Base-by-base conservation (phyloP, 1,140 invertebrate genomes). In the Drosophila pachea region DNA sequence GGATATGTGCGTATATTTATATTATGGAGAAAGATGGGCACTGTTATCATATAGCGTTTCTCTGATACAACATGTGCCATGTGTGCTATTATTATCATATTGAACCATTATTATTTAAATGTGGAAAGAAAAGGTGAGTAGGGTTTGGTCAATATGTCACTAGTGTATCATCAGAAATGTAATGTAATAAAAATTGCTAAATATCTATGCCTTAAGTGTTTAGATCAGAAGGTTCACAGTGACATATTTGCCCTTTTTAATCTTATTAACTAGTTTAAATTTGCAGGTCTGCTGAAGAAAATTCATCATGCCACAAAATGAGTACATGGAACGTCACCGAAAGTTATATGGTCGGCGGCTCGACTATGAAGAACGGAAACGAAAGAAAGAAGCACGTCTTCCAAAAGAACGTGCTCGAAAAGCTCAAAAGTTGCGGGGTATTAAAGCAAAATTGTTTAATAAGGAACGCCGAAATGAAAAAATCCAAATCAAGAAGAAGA, bases 401-500 rank as follows among this genome's bases (percentile, higher is more conserved):
- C 95, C 96, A 16, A 97, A 99, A 84, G 96, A 97, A 86, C 91
- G 95, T 35, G 93, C 98, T 2, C 93, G 96, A 70, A 96, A 96
- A 79, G 98, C 99, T 0, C 94, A 95, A 70, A 97, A 94, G 86
- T 91, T 99, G 31, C 93, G 97, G 55, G 98, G 98, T 63, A 93
- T 99, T 49, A 99, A 99, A 90, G 99, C 98, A 2, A 99, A 99
- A 90, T 92, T 99, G 35, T 99, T 96, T 90, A 98, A 99, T 90
- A 99, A 98, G 88, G 93, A 99, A 88, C 92, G 99, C 1, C 94
- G 97, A 78, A 95, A 97, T 92, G 99, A 99, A 90, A 99, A 99
- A 91, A 96, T 99, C 72, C 97, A 99, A 90, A 99, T 99, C 94
- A 99, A 99, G 91, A 99, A 98, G 91, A 99, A 98, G 83, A 96